These are phyloP conservation scores for Drosophila murphyi DNA, from an alignment of 1,140 invertebrate genomes.

Conservation along the genomic window DNA sequence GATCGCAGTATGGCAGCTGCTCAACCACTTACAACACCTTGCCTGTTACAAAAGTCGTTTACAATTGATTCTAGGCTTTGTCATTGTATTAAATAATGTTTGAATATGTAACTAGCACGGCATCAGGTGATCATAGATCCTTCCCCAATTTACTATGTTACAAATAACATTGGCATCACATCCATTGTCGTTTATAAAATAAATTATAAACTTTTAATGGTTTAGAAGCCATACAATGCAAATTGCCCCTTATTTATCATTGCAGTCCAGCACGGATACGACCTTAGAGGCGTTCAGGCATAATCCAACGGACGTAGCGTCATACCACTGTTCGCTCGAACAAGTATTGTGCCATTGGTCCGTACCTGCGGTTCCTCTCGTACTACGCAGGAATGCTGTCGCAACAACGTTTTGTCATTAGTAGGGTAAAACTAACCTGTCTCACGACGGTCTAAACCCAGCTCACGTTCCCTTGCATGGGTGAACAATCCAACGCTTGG, in stretches of 20 bases:
- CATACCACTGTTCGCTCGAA: conserved; percentile 24
- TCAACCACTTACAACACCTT: conserved; percentile 52
- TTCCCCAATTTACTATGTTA: conserved; percentile 27
- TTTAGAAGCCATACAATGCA: conserved; percentile 43
- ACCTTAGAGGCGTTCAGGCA: conserved; percentile 52
- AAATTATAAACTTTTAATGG: conserved; percentile 35
- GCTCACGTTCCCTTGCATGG: too few relatives aligned
- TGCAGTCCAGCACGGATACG: conserved; percentile 53
- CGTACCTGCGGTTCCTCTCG: too few relatives aligned
- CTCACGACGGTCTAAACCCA: too few relatives aligned
- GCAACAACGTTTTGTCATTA: too few relatives aligned
- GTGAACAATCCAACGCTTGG: too few relatives aligned
- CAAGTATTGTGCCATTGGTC: background rate
- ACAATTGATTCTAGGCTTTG: conserved; percentile 36
- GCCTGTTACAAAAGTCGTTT: conserved; percentile 54
- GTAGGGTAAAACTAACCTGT: too few relatives aligned
- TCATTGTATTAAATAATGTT: conserved; percentile 39
- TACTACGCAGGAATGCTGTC: too few relatives aligned
- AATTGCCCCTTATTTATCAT: conserved; percentile 42
- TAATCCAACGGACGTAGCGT: background rate
- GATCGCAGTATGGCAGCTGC: conserved; percentile 58
- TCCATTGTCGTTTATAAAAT: conserved; percentile 4
- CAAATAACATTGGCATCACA: too few relatives aligned
- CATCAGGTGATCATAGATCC: conserved; percentile 10
- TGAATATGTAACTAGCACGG: conserved; percentile 20